phyloP scores from a whole-genome alignment of 2,113 vertebrate species.

The Pteropus alecto region DNA sequence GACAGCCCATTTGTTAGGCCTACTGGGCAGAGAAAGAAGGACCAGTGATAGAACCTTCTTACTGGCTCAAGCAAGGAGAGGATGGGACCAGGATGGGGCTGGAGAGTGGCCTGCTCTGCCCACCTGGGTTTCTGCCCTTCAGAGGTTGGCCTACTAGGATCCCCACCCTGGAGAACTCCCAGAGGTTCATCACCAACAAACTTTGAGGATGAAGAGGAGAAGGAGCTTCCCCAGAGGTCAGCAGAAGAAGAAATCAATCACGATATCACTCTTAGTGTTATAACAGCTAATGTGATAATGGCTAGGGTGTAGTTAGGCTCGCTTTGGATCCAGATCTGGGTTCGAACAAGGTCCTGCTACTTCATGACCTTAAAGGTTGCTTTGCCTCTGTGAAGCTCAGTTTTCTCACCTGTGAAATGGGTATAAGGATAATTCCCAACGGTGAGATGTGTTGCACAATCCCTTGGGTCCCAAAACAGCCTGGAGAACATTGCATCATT shows the following conservation, averaged over 20 bases:
- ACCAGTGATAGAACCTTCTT: not conserved
- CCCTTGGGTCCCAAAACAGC: not conserved
- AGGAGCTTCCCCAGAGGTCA: not conserved
- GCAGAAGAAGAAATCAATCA: not conserved
- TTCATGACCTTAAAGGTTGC: not conserved
- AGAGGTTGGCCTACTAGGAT: too few species aligned
- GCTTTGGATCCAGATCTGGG: not conserved
- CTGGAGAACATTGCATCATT: not conserved
- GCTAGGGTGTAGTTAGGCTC: not conserved
- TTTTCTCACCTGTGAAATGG: not conserved
- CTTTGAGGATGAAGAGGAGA: not conserved
- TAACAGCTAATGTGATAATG: not conserved
- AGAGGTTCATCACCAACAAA: not conserved
- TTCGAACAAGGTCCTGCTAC: not conserved
- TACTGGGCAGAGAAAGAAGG: not conserved
- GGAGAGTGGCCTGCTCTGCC: not conserved
- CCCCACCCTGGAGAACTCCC: not conserved
- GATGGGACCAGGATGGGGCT: not conserved
- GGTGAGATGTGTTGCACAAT: not conserved
- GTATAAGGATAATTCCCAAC: not conserved
- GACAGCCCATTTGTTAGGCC: not conserved
- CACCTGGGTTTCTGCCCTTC: not conserved
- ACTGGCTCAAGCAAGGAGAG: not conserved
- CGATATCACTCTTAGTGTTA: not conserved
- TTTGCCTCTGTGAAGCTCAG: not conserved